These are phyloP conservation scores for Podilymbus podiceps DNA, from an alignment of 2,113 vertebrate species.

Conservation along the genomic window DNA sequence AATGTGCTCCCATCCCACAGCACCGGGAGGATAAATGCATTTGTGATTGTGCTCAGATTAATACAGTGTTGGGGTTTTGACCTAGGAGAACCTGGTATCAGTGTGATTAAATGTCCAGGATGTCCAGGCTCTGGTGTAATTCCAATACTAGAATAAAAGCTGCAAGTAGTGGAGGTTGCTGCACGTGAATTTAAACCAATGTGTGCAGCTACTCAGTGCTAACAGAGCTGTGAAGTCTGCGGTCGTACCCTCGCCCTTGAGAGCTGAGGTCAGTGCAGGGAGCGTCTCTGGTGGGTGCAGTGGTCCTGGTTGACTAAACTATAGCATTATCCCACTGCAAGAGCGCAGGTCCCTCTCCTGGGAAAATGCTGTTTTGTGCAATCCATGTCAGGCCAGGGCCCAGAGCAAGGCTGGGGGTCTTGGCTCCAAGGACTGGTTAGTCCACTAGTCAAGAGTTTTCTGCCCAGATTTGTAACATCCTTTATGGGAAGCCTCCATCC, in stretches of 20 bases:
- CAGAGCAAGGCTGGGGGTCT: not conserved
- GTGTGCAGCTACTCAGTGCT: not conserved
- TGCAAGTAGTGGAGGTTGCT: not conserved
- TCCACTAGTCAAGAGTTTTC: not conserved
- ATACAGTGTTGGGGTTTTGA: not conserved
- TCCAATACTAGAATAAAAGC: not conserved
- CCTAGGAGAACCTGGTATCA: not conserved
- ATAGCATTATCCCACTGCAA: not conserved
- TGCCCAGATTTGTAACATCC: not conserved
- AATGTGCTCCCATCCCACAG: not conserved
- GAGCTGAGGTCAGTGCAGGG: not conserved
- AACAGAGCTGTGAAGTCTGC: not conserved
- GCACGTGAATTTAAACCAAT: not conserved
- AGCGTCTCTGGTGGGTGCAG: not conserved
- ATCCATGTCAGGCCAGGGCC: rapidly evolving
- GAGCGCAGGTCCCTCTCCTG: not conserved
- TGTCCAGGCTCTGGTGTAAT: not conserved
- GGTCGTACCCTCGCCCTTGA: not conserved
- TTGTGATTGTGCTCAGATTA: not conserved
- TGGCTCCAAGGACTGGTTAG: not conserved
- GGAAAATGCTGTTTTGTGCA: not conserved
- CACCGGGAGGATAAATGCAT: not conserved
- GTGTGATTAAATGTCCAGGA: not conserved
- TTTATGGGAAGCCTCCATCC: not conserved
- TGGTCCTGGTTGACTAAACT: not conserved